A percentile compares a stretch with the other conserved stretches of the same genome.
phyloP scores from a whole-genome alignment of 2,113 vertebrate species.

The Paraplagusia blochii region DNA sequence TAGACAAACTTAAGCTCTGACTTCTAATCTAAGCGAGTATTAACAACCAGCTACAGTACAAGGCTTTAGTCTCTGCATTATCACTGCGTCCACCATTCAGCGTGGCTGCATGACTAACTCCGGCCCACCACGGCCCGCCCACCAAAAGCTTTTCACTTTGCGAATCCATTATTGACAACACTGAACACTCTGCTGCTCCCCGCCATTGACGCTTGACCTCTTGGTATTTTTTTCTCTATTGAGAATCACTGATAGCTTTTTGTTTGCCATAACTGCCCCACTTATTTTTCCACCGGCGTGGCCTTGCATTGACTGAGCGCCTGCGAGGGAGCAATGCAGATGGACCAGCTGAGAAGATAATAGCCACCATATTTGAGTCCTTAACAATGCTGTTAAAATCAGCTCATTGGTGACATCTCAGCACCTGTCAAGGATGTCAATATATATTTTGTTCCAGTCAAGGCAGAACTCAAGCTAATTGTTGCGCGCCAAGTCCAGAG shows the following conservation, averaged over 20 bases:
- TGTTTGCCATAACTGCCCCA: conserved; percentile 74
- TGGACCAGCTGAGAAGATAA: conserved; percentile 40
- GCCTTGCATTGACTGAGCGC: conserved; percentile 63
- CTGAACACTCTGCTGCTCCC: conserved; percentile 63
- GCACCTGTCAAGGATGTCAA: conserved; percentile 40
- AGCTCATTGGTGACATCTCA: conserved; percentile 33
- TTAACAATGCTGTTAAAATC: conserved; percentile 42
- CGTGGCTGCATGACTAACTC: conserved; percentile 44
- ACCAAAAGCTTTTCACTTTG: conserved; percentile 46
- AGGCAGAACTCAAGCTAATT: conserved; percentile 39
- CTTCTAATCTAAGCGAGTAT: too few species aligned
- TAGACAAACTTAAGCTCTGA: too few species aligned
- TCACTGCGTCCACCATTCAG: conserved; percentile 34
- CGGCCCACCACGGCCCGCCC: conserved; percentile 49
- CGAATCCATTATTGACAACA: conserved; percentile 70
- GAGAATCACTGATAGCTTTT: conserved; percentile 73
- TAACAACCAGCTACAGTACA: too few species aligned
- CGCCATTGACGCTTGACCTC: conserved; percentile 73
- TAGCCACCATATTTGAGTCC: conserved; percentile 42
- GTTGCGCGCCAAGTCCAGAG: conserved; percentile 20
- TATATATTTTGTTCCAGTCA: conserved; percentile 38
- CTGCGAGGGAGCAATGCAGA: conserved; percentile 50
- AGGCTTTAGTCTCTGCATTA: conserved; percentile 7
- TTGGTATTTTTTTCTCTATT: conserved; percentile 64
- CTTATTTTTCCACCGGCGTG: conserved; percentile 58